Conservation (phyloP, 2,888 invertebrate species). For the Nineta flava region DNA sequence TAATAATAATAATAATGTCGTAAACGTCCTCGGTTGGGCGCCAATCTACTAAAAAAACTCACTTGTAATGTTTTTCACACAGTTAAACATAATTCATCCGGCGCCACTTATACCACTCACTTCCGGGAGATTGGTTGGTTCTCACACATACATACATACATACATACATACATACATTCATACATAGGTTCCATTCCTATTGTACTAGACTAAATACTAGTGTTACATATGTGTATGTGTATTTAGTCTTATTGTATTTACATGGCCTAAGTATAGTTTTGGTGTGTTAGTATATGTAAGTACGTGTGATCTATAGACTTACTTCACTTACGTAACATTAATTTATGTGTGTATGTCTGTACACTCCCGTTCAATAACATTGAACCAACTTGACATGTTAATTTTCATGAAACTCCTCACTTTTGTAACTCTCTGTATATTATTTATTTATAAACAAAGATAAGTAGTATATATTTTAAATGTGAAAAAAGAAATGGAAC, state of each 20-base stretch:
- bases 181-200: too few species aligned
- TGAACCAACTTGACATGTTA: too few species aligned
- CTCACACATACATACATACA: background rate
- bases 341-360: background rate
- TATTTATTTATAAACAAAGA: too few species aligned
- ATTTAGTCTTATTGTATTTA: too few species aligned
- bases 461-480: too few species aligned
- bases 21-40: background rate
- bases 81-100: background rate
- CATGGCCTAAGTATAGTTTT: background rate
- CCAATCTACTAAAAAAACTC: background rate
- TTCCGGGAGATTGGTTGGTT: background rate
- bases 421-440: too few species aligned
- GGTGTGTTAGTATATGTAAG: background rate
- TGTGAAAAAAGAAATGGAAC: too few species aligned
- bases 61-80: background rate
- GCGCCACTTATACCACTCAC: constrained; percentile 1
- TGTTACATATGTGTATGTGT: too few species aligned
- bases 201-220: too few species aligned
- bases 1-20: too few species aligned
- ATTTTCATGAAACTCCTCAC: too few species aligned
- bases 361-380: too few species aligned
- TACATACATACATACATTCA: background rate
- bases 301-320: background rate
- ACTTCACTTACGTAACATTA: background rate